These are phyloP conservation scores for Brachionus koreanus DNA, from an alignment of 1,140 invertebrate genomes.

Conservation along the genomic window DNA sequence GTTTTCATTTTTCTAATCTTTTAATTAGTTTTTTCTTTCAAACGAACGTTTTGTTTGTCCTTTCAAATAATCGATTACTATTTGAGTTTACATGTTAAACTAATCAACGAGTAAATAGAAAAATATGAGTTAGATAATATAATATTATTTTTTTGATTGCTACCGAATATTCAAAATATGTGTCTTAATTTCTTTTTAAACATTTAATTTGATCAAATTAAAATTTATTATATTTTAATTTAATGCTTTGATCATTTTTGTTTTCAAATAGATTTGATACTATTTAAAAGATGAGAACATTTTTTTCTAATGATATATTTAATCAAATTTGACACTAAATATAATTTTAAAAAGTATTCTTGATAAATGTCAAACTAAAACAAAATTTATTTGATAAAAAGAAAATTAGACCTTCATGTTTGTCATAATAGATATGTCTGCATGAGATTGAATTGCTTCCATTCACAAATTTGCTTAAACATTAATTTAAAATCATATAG, in stretches of 20 bases:
- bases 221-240: too few relatives aligned
- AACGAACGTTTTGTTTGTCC: neutral
- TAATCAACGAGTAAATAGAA: neutral
- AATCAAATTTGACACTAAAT: neutral
- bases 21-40: constrained; percentile 17
- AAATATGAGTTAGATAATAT: constrained; percentile 9
- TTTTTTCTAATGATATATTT: neutral
- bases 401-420: too few relatives aligned
- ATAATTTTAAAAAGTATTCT: neutral
- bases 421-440: too few relatives aligned
- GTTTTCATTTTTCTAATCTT: constrained; percentile 12
- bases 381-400: too few relatives aligned
- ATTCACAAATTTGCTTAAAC: too few relatives aligned
- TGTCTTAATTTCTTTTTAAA: neutral
- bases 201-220: neutral
- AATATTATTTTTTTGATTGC: neutral
- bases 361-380: too few relatives aligned
- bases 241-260: neutral
- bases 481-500: too few relatives aligned
- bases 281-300: neutral
- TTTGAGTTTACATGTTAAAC: neutral
- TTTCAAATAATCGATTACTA: constrained; percentile 1
- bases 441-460: too few relatives aligned
- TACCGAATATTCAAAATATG: neutral
- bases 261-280: neutral